Conservation (phyloP, 2,888 invertebrate genomes). For the Helobdella robusta region DNA sequence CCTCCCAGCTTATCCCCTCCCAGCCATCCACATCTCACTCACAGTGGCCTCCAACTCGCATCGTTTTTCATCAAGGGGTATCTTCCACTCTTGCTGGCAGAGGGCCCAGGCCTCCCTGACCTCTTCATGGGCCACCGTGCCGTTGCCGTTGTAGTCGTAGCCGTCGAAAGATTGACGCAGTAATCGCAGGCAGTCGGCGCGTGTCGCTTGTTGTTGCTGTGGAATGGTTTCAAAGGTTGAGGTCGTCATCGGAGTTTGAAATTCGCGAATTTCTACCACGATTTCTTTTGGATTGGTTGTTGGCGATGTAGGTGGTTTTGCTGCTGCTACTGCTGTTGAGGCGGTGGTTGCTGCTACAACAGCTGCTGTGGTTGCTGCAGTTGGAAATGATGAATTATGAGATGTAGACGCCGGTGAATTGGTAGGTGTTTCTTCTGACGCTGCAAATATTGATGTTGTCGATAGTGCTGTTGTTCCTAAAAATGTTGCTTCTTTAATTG, state of each 20-base stretch:
- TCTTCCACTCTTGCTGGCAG: conserved; percentile 22
- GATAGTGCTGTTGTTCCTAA: conserved; percentile 14
- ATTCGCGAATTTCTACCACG: too few relatives aligned
- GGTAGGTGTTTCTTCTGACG: conserved; percentile 9
- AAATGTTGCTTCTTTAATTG: conserved; percentile 6
- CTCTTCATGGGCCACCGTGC: conserved; percentile 21
- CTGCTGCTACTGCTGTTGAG: conserved; percentile 13
- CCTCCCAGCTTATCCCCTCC: too few relatives aligned
- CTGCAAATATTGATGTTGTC: conserved; percentile 12
- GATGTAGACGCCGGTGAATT: conserved; percentile 13
- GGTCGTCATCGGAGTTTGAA: too few relatives aligned
- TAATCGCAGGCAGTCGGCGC: conserved; percentile 4
- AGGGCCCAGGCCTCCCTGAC: conserved; percentile 21
- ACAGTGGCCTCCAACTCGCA: conserved; percentile 22
- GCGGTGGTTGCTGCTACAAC: conserved; percentile 4
- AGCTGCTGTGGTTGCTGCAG: conserved; percentile 10
- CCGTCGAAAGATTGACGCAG: conserved; percentile 18
- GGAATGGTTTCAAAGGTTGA: too few relatives aligned
- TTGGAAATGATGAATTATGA: conserved; percentile 7
- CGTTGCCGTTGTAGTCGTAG: conserved; percentile 24
- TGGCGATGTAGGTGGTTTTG: conserved; percentile 15
- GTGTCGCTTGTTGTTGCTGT: background rate
- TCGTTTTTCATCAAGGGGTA: background rate
- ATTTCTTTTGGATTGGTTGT: too few relatives aligned
- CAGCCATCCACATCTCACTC: too few relatives aligned